phyloP scores from a whole-genome alignment of 2,888 invertebrate genomes.

The Dasypogon diadema region DNA sequence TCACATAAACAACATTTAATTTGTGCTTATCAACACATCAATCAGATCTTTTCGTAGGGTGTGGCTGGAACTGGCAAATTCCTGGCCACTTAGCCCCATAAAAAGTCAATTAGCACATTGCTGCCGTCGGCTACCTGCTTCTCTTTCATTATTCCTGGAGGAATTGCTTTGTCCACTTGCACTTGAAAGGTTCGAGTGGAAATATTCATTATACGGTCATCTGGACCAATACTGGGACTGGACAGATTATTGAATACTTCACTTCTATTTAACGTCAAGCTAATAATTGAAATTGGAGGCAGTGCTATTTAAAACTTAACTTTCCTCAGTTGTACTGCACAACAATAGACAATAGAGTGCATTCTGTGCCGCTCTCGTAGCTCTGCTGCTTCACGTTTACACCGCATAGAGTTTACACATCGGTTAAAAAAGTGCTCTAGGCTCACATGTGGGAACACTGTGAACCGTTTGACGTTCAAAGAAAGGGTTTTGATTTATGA shows the following conservation, averaged over 20 bases:
- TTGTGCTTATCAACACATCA: slow-evolving; percentile 38
- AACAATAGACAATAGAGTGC: no score
- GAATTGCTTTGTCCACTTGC: neutral
- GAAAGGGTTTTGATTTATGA: slow-evolving; percentile 43
- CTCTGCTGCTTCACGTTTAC: no score
- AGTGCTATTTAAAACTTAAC: no score
- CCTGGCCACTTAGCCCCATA: slow-evolving; percentile 28
- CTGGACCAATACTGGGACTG: no score
- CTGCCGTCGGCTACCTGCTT: neutral
- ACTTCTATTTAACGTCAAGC: no score
- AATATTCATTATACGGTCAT: slow-evolving; percentile 35
- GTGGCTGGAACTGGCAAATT: slow-evolving; percentile 22
- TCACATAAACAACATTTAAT: neutral
- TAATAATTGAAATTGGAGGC: no score
- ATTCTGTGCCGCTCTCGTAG: no score
- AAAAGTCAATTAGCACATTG: slow-evolving; percentile 48
- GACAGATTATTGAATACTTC: no score
- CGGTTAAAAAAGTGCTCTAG: neutral
- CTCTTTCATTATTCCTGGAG: slow-evolving; percentile 6
- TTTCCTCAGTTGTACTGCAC: no score
- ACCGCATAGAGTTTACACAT: no score
- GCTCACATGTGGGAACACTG: neutral
- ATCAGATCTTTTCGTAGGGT: slow-evolving; percentile 33
- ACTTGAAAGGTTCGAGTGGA: slow-evolving; percentile 17
- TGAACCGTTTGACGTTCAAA: neutral